Percentiles rank a stretch among this genome's conserved stretches.
Conservation (phyloP, 2,113 vertebrate genomes). For the Percina caprodes region DNA sequence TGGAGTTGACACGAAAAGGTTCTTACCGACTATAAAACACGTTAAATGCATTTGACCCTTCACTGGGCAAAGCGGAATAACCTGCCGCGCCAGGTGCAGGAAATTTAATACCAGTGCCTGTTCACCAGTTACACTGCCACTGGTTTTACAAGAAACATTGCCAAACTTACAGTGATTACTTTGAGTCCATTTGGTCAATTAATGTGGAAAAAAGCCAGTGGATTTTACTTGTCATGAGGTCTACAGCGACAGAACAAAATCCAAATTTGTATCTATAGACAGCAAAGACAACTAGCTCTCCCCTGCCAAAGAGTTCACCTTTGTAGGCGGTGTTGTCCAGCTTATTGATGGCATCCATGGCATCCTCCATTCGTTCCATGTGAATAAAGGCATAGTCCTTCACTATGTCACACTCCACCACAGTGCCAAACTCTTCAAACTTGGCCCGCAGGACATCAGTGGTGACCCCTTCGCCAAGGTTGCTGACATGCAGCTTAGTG, state of each 20-base stretch:
- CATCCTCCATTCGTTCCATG: slow-evolving; percentile 94
- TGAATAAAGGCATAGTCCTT: slow-evolving; percentile 97
- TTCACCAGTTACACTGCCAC: slow-evolving; percentile 22
- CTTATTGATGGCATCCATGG: slow-evolving; percentile 91
- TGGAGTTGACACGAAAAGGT: slow-evolving; percentile 56
- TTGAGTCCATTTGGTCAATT: slow-evolving; percentile 42
- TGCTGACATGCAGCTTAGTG: slow-evolving; percentile 95
- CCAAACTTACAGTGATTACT: slow-evolving; percentile 22
- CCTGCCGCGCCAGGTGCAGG: slow-evolving; percentile 8
- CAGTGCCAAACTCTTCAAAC: slow-evolving; percentile 92
- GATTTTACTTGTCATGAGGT: slow-evolving; percentile 23
- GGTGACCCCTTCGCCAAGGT: slow-evolving; percentile 88
- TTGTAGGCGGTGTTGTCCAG: slow-evolving; percentile 92
- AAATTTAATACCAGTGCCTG: background rate
- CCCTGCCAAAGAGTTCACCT: slow-evolving; percentile 85
- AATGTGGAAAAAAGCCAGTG: background rate
- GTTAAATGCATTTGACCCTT: slow-evolving; percentile 39
- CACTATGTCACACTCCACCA: slow-evolving; percentile 96
- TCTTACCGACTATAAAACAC: slow-evolving; percentile 56
- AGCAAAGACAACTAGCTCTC: slow-evolving; percentile 57
- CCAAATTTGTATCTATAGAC: slow-evolving; percentile 41
- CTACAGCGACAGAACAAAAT: slow-evolving; percentile 39
- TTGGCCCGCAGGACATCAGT: slow-evolving; percentile 88
- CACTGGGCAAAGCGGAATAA: slow-evolving; percentile 32
- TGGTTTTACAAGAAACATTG: background rate